Evolutionary conservation across 2,888 invertebrate species (phyloP).

Genomic region (Carterocephalus palaemon): DNA sequence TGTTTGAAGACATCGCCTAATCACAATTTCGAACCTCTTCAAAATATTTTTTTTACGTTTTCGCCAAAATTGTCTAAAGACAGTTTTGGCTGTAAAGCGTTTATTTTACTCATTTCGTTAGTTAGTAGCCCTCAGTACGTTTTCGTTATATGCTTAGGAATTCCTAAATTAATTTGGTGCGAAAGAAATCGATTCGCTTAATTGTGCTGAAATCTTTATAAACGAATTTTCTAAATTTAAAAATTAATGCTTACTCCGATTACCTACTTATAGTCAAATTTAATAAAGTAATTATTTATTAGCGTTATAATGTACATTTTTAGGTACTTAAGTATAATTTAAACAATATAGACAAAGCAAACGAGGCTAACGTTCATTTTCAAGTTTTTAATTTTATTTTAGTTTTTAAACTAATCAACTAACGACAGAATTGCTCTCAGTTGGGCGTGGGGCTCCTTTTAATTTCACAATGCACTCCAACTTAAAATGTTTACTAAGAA

Average conservation of each 20-base stretch:
- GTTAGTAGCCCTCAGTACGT: neutral
- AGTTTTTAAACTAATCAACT: constrained; percentile 9
- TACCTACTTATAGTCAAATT: constrained; percentile 73
- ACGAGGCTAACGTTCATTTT: constrained; percentile 55
- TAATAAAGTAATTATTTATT: constrained; percentile 44
- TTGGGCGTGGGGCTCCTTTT: no score
- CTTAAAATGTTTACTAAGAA: no score
- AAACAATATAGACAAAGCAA: constrained; percentile 63
- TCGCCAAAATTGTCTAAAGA: constrained; percentile 19
- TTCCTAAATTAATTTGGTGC: constrained; percentile 1
- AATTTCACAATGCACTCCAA: no score
- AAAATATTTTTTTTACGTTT: constrained; percentile 15
- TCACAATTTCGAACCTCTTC: constrained; percentile 24
- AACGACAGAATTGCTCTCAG: no score
- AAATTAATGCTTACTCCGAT: constrained; percentile 67
- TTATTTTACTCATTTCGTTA: constrained; percentile 13
- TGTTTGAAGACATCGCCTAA: constrained; percentile 21
- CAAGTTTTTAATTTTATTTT: constrained; percentile 22
- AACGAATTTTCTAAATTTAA: constrained; percentile 26
- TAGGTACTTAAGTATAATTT: constrained; percentile 50
- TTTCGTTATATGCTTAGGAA: constrained; percentile 4
- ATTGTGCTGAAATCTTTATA: neutral
- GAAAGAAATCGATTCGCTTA: neutral
- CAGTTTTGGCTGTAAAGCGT: constrained; percentile 13
- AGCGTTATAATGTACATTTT: constrained; percentile 53